Percentiles rank a stretch among this genome's conserved stretches.
phyloP scores from a whole-genome alignment of 2,113 vertebrate genomes.

The Fulmarus glacialis region DNA sequence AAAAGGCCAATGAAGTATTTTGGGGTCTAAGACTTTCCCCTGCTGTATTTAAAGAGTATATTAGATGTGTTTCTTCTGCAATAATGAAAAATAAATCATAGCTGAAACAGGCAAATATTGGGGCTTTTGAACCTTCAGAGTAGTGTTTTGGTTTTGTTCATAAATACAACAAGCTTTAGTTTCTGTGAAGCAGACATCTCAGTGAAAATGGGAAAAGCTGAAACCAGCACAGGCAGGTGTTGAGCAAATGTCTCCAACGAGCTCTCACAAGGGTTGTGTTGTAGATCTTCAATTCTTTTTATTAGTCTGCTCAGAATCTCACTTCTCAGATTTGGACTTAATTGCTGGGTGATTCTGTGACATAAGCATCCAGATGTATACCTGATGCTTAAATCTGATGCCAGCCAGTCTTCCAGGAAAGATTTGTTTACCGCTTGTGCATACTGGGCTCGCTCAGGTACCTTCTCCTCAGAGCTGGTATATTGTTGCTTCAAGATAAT shows the following conservation, averaged over 20 bases:
- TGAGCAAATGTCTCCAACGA: not conserved
- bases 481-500: not conserved
- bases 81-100: not conserved
- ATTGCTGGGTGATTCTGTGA: not conserved
- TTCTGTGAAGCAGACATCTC: not conserved
- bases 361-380: not conserved
- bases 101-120: not conserved
- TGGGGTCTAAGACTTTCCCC: not conserved
- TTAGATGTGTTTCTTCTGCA: not conserved
- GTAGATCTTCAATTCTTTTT: not conserved
- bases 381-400: constrained; percentile 19
- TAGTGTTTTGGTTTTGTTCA: not conserved
- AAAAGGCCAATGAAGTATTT: not conserved
- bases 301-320: not conserved
- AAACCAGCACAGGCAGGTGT: not conserved
- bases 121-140: not conserved
- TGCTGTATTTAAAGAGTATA: not conserved
- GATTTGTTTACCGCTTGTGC: not conserved
- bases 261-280: not conserved
- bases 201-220: not conserved
- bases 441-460: not conserved
- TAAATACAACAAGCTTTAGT: not conserved
- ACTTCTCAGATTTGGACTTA: not conserved
- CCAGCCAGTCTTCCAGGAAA: not conserved
- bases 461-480: not conserved